Evolutionary conservation across 2,113 vertebrate species (phyloP).

Genomic region (Gallinago undulata): DNA sequence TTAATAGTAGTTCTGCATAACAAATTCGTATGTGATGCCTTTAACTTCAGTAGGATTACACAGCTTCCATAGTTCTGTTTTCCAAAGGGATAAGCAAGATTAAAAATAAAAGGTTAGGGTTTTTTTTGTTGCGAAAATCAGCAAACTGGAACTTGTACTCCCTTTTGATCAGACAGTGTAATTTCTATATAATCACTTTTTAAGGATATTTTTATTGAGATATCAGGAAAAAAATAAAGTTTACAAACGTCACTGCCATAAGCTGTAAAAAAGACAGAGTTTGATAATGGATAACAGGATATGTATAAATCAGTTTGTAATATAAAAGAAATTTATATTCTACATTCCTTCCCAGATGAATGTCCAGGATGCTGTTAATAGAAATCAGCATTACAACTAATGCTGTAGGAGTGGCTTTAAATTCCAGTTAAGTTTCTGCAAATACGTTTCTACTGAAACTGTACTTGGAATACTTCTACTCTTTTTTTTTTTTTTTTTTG

Average conservation of each 20-base stretch:
- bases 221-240: neutral
- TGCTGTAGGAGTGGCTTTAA: neutral
- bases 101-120: neutral
- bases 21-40: neutral
- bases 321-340: neutral
- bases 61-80: neutral
- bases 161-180: neutral
- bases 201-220: neutral
- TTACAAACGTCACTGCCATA: neutral
- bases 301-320: neutral
- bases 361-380: neutral
- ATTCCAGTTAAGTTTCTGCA: neutral
- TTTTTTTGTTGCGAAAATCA: neutral
- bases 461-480: neutral
- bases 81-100: neutral
- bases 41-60: neutral
- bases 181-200: neutral
- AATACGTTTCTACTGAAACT: neutral
- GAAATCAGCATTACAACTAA: neutral
- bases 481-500: neutral
- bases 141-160: neutral
- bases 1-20: neutral
- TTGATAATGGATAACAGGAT: neutral
- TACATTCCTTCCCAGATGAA: neutral
- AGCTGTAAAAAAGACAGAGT: neutral